These are phyloP conservation scores for Pterobdella sp. DNA, from an alignment of 2,888 invertebrate species.

Conservation along the genomic window DNA sequence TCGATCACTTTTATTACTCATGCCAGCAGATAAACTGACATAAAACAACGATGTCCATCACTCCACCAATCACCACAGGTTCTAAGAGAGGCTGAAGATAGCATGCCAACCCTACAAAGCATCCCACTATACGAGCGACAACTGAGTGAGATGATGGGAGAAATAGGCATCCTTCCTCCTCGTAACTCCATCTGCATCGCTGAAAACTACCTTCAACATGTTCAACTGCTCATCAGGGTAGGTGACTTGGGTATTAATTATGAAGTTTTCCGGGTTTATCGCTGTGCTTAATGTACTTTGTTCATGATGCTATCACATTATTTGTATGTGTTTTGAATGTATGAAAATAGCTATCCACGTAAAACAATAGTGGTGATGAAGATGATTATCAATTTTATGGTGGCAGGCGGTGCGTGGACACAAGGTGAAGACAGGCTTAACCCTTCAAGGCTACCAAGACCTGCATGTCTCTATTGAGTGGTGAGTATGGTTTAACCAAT, in stretches of 20 bases:
- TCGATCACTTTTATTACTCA: no score
- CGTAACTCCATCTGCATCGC: slow-evolving; percentile 66
- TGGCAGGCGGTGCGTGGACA: background rate
- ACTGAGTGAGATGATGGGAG: slow-evolving; percentile 71
- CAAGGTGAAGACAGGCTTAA: background rate
- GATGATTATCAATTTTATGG: background rate
- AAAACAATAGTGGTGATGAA: background rate
- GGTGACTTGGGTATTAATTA: background rate
- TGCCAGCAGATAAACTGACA: no score
- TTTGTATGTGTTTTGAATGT: no score
- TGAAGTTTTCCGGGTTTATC: background rate
- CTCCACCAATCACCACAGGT: slow-evolving; percentile 43
- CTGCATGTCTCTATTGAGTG: background rate
- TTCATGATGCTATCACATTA: no score
- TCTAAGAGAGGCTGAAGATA: slow-evolving; percentile 40
- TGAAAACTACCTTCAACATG: slow-evolving; percentile 72
- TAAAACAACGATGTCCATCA: no score
- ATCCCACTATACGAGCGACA: slow-evolving; percentile 44
- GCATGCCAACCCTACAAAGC: slow-evolving; percentile 42
- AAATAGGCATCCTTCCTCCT: slow-evolving; percentile 62
- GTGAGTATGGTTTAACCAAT: background rate
- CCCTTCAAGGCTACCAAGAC: background rate
- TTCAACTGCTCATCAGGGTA: slow-evolving; percentile 66
- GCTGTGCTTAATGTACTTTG: no score
- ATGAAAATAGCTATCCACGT: no score